phyloP scores from a whole-genome alignment of 2,888 invertebrate genomes.

The Hypsopygia costalis region DNA sequence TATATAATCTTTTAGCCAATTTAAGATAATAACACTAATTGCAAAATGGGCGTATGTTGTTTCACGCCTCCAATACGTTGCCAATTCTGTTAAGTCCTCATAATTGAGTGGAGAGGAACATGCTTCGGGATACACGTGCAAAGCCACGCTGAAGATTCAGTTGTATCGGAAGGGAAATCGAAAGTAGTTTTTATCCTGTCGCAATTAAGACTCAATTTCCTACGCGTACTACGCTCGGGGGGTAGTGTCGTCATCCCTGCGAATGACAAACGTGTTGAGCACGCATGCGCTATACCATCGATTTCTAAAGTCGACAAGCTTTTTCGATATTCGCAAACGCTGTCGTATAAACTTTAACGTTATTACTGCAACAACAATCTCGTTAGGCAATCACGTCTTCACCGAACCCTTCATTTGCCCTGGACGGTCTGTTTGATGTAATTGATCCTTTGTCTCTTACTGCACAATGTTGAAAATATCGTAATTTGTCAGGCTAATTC shows the following conservation, averaged over 20 bases:
- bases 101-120: no score
- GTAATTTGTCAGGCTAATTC: no score
- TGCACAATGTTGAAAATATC: no score
- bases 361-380: background rate
- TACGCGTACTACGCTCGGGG: conserved; percentile 11
- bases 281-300: conserved; percentile 57
- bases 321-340: conserved; percentile 34
- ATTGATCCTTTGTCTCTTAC: no score
- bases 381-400: background rate
- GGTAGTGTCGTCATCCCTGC: conserved; percentile 16
- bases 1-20: no score
- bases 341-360: conserved; percentile 6
- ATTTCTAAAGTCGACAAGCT: conserved; percentile 52
- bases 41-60: no score
- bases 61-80: no score
- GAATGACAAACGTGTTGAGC: conserved; percentile 22
- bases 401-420: background rate
- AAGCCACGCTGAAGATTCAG: background rate
- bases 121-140: background rate
- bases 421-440: no score
- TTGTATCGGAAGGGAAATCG: no score
- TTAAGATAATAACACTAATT: no score
- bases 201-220: conserved; percentile 10
- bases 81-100: no score
- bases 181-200: conserved; percentile 6